Evolutionary conservation across 2,888 invertebrate genomes (phyloP).

Genomic region (Xylota sylvarum): DNA sequence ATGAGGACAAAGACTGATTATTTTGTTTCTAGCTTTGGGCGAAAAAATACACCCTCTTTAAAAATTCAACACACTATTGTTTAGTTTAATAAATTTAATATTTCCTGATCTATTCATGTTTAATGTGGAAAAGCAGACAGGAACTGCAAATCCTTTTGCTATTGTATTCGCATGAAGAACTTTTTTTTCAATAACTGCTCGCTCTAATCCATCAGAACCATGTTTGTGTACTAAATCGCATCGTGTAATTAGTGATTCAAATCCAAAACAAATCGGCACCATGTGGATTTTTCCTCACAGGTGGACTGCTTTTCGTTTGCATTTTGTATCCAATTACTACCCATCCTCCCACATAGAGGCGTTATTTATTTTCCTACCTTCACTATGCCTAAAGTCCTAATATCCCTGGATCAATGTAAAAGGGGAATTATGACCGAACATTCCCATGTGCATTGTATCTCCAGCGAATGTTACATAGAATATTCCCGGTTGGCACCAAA

Average conservation of each 20-base stretch:
- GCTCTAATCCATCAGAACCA: conserved; percentile 26
- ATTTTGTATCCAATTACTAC: conserved; percentile 58
- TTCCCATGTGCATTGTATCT: conserved; percentile 43
- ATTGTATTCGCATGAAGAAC: not conserved
- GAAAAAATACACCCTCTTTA: too few species aligned
- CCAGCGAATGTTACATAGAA: conserved; percentile 66
- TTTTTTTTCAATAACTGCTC: not conserved
- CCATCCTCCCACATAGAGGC: conserved; percentile 1
- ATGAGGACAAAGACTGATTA: too few species aligned
- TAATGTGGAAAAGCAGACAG: too few species aligned
- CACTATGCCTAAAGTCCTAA: conserved; percentile 53
- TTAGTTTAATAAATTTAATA: too few species aligned
- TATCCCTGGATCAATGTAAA: conserved; percentile 53
- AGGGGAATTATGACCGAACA: conserved; percentile 50
- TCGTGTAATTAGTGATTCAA: conserved; percentile 43
- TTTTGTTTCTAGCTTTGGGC: too few species aligned
- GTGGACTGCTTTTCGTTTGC: not conserved
- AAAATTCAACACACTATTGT: too few species aligned
- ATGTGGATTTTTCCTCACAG: conserved; percentile 22
- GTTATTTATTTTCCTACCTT: conserved; percentile 55
- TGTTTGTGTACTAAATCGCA: conserved; percentile 13
- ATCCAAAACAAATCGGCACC: conserved; percentile 17
- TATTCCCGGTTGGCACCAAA: conserved; percentile 21
- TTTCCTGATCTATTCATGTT: too few species aligned
- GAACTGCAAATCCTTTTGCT: too few species aligned